Percentiles rank a stretch among this genome's conserved stretches.
These are phyloP conservation scores for Poliocrania exsul DNA, from an alignment of 2,797 vertebrate species.

Conservation along the genomic window DNA sequence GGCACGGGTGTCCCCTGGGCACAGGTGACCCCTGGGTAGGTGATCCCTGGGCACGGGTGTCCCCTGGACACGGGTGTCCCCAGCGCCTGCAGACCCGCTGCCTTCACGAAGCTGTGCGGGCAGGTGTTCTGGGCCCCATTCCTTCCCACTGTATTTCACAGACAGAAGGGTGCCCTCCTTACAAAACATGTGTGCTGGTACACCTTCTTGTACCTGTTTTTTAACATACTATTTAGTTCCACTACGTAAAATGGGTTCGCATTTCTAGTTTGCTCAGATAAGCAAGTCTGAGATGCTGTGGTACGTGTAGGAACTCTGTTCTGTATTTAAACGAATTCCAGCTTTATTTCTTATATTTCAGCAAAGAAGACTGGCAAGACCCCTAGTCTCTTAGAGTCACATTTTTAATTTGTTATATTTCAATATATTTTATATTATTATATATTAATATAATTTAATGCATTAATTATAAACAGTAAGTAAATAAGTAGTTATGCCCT, in stretches of 20 bases:
- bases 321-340: not conserved
- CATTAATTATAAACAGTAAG: not conserved
- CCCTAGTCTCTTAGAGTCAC: not conserved
- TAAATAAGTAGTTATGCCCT: accelerated
- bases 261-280: not conserved
- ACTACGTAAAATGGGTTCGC: not conserved
- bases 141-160: accelerated
- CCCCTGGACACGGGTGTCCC: too few species aligned
- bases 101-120: not conserved
- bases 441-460: not conserved
- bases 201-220: not conserved
- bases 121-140: accelerated
- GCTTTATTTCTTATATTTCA: not conserved
- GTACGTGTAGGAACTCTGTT: not conserved
- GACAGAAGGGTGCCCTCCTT: accelerated
- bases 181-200: accelerated
- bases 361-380: not conserved
- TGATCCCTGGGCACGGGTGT: too few species aligned
- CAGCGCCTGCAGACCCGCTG: accelerated
- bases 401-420: not conserved
- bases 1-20: too few species aligned
- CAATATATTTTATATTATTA: too few species aligned
- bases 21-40: too few species aligned
- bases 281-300: not conserved
- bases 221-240: not conserved